Conservation (phyloP, 1,140 invertebrate species). For the Mercenaria mercenaria region DNA sequence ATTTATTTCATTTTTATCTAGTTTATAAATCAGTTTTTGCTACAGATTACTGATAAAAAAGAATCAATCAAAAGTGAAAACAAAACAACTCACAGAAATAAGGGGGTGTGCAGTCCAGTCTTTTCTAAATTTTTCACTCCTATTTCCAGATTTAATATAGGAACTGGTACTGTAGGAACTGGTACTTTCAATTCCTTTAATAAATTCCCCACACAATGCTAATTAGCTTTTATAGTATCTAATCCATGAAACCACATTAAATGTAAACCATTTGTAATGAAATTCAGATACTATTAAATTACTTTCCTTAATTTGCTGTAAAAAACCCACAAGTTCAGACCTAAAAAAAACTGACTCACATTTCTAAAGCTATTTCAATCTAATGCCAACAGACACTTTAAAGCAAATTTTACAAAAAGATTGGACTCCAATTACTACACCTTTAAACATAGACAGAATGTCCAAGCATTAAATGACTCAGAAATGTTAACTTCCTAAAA, state of each 20-base stretch:
- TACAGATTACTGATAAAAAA: no score
- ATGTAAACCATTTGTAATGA: neutral
- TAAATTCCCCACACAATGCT: neutral
- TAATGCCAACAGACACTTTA: neutral
- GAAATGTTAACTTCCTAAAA: neutral
- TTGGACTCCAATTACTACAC: neutral
- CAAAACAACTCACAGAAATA: no score
- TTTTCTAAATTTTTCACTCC: neutral
- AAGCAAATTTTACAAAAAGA: neutral
- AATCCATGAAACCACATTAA: neutral
- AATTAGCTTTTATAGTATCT: neutral
- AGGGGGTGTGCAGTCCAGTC: neutral
- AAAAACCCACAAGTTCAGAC: neutral
- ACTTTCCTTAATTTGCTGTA: neutral
- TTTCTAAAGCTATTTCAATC: neutral
- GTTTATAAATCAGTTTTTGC: no score
- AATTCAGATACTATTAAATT: neutral
- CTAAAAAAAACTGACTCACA: neutral
- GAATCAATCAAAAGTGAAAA: no score
- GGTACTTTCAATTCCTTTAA: neutral
- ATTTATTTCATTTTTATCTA: no score
- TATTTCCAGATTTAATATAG: neutral
- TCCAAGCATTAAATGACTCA: neutral
- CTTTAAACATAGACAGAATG: neutral
- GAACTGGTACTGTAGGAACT: neutral